Percentiles rank a stretch among this genome's conserved stretches.
These are phyloP conservation scores for Galeopterus variegatus DNA, from an alignment of 2,113 vertebrate genomes.

Conservation along the genomic window DNA sequence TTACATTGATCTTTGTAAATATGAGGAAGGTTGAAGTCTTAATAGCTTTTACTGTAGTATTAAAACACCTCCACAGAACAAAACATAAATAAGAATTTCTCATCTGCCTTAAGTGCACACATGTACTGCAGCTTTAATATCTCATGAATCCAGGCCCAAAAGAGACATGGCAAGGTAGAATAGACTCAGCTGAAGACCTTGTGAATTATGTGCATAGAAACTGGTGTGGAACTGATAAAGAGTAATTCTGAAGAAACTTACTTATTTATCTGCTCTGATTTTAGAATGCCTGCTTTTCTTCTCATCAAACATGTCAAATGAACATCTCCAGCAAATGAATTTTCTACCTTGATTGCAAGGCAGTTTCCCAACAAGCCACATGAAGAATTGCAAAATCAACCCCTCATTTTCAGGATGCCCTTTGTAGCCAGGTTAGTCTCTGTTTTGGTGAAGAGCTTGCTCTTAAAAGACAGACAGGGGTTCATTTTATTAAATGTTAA, in stretches of 20 bases:
- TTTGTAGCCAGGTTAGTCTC: background rate
- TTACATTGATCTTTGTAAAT: conserved; percentile 44
- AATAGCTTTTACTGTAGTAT: background rate
- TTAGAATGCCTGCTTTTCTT: conserved; percentile 23
- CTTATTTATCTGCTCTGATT: conserved; percentile 8
- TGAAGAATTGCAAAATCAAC: background rate
- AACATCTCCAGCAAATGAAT: conserved; percentile 2
- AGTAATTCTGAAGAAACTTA: background rate
- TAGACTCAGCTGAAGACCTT: background rate
- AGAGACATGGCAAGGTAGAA: background rate
- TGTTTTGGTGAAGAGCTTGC: background rate
- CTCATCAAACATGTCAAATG: background rate
- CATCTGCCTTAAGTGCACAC: background rate
- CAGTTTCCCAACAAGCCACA: background rate
- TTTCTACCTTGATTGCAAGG: background rate
- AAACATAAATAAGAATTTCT: conserved; percentile 43
- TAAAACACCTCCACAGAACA: background rate
- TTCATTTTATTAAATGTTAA: conserved; percentile 1
- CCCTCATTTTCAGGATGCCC: background rate
- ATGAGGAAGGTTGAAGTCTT: conserved; percentile 3
- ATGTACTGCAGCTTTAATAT: background rate
- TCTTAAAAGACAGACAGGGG: background rate
- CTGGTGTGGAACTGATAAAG: background rate
- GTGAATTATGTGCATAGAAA: conserved; percentile 24
- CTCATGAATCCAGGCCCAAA: conserved; percentile 28